Evolutionary conservation across 2,113 vertebrate species (phyloP).

Genomic region (Excalfactoria chinensis): DNA sequence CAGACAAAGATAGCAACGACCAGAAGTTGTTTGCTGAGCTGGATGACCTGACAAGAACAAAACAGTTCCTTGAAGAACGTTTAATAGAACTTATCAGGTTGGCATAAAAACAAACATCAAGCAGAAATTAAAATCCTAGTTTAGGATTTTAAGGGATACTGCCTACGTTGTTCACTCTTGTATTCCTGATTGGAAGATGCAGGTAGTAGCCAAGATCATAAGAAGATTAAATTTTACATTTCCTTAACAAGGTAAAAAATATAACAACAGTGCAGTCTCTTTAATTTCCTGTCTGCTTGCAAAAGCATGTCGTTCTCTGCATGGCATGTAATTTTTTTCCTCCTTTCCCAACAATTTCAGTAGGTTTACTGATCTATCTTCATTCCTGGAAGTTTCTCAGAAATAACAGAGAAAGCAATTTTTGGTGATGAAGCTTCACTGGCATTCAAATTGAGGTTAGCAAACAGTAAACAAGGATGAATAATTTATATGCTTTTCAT

Average conservation of each 20-base stretch:
- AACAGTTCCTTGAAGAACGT: constrained; percentile 92
- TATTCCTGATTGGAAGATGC: not conserved
- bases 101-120: not conserved
- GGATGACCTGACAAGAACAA: constrained; percentile 92
- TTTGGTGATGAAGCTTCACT: not conserved
- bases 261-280: not conserved
- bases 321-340: not conserved
- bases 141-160: not conserved
- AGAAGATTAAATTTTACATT: not conserved
- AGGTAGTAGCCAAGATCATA: not conserved
- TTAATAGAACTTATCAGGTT: constrained; percentile 95
- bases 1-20: constrained; percentile 83
- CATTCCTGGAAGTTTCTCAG: not conserved
- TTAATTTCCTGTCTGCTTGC: not conserved
- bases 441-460: not conserved
- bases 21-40: constrained; percentile 87
- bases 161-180: not conserved
- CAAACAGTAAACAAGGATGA: not conserved
- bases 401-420: not conserved
- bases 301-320: not conserved
- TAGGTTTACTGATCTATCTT: not conserved
- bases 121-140: not conserved
- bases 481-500: not conserved
- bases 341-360: not conserved
- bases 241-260: not conserved